Base-by-base conservation (phyloP, 2,888 invertebrate species). In the Thysanoteuthis rhombus region DNA sequence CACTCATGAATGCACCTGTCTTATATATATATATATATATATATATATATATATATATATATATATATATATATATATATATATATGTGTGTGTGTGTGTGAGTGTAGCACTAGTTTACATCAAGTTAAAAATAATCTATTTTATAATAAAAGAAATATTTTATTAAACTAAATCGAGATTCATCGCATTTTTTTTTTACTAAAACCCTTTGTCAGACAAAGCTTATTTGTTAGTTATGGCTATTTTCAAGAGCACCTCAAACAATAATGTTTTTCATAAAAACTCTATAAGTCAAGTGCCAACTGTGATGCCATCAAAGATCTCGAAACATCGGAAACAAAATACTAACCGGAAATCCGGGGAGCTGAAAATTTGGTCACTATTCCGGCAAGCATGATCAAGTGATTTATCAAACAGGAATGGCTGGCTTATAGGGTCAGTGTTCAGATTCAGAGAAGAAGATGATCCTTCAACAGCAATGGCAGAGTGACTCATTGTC, bases 31-130 rank as follows among this genome's bases (percentile, higher is more conserved):
- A 28, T 39, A 39, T 89, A 32, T 75, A 42, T 75, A n/a, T 75
- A 42, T 39, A 42, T 75, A 32, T 75, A 42, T 39, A 89, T 75
- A 42, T 40, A 42, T 89, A 42, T 93, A 89, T 75, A 42, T 93
- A 58, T 75, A 40, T 93, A 36, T 75, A 89, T 93, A 42, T 75
- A 89, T 89, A 45, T 75, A 45, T 40, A 38, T 75, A 89, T 89
- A 58, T 52, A 75, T 16, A 36, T 40, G 19, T 92, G 25, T 39
- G 19, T 39, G 25, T 39, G 92, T 39, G 1, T 3, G 19, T 1
- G 47, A 10, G 42, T 42, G 42, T 42, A 42, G 8, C 16, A 42
- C 42, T 4, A 42, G 8, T 12, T 42, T 22, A 25, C 28, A 58
- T n/a, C n/a, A n/a, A 8, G 8, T 58, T 28, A 4, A 58, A 32